These are phyloP conservation scores for Trinectes maculatus DNA, from an alignment of 2,113 vertebrate species.

Conservation along the genomic window DNA sequence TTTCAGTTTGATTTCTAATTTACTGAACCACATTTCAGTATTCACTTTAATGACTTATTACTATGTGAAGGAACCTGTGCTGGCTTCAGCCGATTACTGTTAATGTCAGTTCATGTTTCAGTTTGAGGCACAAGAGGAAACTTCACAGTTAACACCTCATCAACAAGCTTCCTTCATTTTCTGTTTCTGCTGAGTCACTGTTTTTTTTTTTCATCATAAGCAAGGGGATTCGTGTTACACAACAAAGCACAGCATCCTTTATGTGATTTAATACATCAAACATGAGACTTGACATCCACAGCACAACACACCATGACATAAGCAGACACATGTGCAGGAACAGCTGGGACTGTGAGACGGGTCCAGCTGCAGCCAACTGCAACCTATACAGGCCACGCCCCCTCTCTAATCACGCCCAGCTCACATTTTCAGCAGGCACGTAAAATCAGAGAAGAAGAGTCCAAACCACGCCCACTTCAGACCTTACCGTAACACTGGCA, in stretches of 20 bases:
- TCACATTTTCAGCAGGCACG: background rate
- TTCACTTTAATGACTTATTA: no score
- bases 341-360: slow-evolving; percentile 57
- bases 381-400: background rate
- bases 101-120: no score
- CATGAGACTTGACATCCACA: slow-evolving; percentile 23
- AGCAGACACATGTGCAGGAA: slow-evolving; percentile 56
- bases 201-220: no score
- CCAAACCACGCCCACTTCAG: background rate
- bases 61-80: no score
- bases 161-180: no score
- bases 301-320: slow-evolving; percentile 31
- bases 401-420: background rate
- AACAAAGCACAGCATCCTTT: background rate
- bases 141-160: no score
- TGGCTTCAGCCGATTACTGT: no score
- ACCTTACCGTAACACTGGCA: background rate
- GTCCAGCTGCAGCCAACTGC: background rate
- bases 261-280: background rate
- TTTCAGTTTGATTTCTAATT: background rate
- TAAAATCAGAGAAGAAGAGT: background rate
- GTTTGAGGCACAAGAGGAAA: background rate
- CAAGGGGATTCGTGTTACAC: background rate
- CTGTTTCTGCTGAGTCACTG: no score
- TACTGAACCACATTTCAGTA: no score